Evolutionary conservation across 2,113 vertebrate species (phyloP).

Genomic region (Zosterops hypoxanthus): DNA sequence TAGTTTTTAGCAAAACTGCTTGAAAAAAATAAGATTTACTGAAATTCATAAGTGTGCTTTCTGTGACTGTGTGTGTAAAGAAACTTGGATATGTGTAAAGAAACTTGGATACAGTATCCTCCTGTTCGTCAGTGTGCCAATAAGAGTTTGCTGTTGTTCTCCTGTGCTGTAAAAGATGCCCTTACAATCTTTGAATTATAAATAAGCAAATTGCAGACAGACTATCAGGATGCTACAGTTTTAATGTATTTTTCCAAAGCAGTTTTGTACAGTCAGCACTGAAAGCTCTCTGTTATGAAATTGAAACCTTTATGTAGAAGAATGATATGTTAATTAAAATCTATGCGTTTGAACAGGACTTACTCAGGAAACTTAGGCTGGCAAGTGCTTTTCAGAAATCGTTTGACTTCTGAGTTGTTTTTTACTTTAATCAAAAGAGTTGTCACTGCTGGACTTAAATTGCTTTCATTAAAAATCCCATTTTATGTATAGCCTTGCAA

Average conservation of each 20-base stretch:
- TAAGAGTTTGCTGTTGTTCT: background rate
- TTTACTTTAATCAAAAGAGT: background rate
- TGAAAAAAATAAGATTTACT: background rate
- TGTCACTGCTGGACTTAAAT: background rate
- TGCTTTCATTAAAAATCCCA: background rate
- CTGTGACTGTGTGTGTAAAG: background rate
- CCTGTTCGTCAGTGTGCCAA: rapidly evolving
- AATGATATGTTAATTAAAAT: background rate
- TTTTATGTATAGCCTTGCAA: background rate
- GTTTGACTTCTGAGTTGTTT: background rate
- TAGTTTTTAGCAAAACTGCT: background rate
- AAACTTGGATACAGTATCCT: background rate
- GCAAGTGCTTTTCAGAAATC: background rate
- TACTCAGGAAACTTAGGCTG: background rate
- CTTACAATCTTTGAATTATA: background rate
- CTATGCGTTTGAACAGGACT: background rate
- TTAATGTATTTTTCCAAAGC: background rate
- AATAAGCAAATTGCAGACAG: background rate
- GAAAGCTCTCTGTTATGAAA: background rate
- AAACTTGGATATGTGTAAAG: background rate
- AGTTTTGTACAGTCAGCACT: background rate
- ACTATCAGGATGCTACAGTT: background rate
- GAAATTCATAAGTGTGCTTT: background rate
- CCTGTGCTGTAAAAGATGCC: background rate
- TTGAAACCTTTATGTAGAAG: background rate